These are phyloP conservation scores for Dicycla oo DNA, from an alignment of 2,888 invertebrate genomes.

Conservation along the genomic window DNA sequence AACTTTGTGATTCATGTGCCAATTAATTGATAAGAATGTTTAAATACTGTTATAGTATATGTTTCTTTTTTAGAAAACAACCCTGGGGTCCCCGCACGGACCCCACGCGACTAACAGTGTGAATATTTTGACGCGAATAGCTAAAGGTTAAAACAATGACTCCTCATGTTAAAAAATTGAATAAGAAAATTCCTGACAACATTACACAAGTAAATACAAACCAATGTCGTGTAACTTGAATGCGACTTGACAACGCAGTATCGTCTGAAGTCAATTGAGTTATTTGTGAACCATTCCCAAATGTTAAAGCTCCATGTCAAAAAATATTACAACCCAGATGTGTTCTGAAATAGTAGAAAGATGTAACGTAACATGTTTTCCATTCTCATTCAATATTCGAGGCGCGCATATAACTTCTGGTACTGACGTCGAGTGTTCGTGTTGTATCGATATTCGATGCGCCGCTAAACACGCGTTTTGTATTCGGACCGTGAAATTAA, in stretches of 20 bases:
- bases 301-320: slow-evolving; percentile 14
- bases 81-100: too few relatives aligned
- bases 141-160: neutral
- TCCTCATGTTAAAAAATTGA: neutral
- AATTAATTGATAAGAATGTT: too few relatives aligned
- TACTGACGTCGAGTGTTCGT: slow-evolving; percentile 58
- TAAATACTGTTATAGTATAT: too few relatives aligned
- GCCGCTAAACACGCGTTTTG: slow-evolving; percentile 61
- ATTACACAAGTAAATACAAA: neutral
- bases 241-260: neutral
- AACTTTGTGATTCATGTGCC: too few relatives aligned
- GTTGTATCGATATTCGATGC: slow-evolving; percentile 60
- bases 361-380: slow-evolving; percentile 34
- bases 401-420: slow-evolving; percentile 65
- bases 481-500: slow-evolving; percentile 71
- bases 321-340: slow-evolving; percentile 34
- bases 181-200: neutral
- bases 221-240: neutral
- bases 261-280: slow-evolving; percentile 19
- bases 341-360: slow-evolving; percentile 34
- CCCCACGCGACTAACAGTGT: too few relatives aligned
- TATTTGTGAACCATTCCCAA: slow-evolving; percentile 11
- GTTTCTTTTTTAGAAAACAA: too few relatives aligned
- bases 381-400: slow-evolving; percentile 64
- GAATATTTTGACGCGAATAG: too few relatives aligned